Conservation (phyloP, 2,888 invertebrate species). For the Drosophila nigricruria region DNA sequence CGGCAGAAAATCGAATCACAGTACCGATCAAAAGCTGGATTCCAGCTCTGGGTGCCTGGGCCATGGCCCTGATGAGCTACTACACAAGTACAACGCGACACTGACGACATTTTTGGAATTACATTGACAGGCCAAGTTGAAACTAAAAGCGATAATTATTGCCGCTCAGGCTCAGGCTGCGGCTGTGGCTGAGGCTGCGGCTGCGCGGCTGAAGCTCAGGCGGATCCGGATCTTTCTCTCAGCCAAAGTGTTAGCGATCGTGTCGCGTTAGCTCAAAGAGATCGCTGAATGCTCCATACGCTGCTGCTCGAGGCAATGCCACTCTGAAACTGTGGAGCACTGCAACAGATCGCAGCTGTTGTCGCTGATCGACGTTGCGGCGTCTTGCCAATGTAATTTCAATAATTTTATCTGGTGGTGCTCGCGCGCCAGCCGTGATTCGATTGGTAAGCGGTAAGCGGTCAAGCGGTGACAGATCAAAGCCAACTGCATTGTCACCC, state of each 20-base stretch:
- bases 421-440: constrained; percentile 77
- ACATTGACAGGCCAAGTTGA: constrained; percentile 80
- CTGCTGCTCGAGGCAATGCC: not conserved
- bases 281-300: constrained; percentile 25
- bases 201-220: constrained; percentile 13
- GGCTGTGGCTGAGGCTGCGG: not conserved
- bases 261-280: constrained; percentile 62
- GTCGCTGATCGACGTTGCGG: constrained; percentile 68
- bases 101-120: constrained; percentile 83
- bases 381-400: constrained; percentile 81
- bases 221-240: constrained; percentile 43
- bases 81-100: constrained; percentile 70
- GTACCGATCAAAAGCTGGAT: constrained; percentile 45
- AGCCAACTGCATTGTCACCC: constrained; percentile 39
- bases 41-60: constrained; percentile 14
- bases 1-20: constrained; percentile 58
- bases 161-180: constrained; percentile 28
- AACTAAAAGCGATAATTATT: constrained; percentile 82
- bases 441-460: constrained; percentile 65
- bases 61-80: constrained; percentile 64
- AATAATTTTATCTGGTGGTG: constrained; percentile 84
- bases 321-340: constrained; percentile 3
- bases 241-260: constrained; percentile 73
- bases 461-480: constrained; percentile 71
- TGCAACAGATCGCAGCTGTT: constrained; percentile 43